A percentile compares a stretch with the other conserved stretches of the same genome.
Conservation (phyloP, 2,113 vertebrate species). For the Apteryx mantelli region DNA sequence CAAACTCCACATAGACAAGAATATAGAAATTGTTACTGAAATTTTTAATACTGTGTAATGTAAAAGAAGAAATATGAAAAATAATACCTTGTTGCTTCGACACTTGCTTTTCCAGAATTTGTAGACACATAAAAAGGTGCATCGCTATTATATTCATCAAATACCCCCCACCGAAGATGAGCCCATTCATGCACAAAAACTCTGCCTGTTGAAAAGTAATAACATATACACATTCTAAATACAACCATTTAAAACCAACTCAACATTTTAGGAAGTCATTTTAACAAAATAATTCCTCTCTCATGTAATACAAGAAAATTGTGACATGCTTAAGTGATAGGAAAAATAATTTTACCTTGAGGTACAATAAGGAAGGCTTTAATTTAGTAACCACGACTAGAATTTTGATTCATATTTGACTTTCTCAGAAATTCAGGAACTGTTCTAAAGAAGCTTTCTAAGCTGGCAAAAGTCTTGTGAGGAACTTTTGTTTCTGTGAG, state of each 20-base stretch:
- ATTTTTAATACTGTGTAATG: background rate
- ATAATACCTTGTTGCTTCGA: conserved; percentile 71
- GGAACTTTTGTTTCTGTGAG: background rate
- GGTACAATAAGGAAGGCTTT: background rate
- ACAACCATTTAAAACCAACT: background rate
- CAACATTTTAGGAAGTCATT: background rate
- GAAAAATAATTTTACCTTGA: background rate
- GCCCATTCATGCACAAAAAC: conserved; percentile 82
- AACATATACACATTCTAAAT: background rate
- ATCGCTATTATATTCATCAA: conserved; percentile 71
- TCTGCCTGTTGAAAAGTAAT: conserved; percentile 55
- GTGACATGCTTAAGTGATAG: background rate
- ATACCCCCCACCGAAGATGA: conserved; percentile 81
- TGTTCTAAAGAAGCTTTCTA: background rate
- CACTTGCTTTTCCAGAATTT: background rate
- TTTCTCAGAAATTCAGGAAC: background rate
- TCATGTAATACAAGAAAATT: background rate
- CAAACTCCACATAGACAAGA: background rate
- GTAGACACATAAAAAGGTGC: conserved; percentile 72
- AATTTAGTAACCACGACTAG: background rate
- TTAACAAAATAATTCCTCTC: background rate
- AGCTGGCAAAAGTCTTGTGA: background rate
- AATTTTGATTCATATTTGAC: background rate
- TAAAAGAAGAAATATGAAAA: background rate
- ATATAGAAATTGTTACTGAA: background rate